A percentile compares a stretch with the other conserved stretches of the same genome.
Conservation (phyloP, 2,113 vertebrate genomes). For the Dipodomys spectabilis region DNA sequence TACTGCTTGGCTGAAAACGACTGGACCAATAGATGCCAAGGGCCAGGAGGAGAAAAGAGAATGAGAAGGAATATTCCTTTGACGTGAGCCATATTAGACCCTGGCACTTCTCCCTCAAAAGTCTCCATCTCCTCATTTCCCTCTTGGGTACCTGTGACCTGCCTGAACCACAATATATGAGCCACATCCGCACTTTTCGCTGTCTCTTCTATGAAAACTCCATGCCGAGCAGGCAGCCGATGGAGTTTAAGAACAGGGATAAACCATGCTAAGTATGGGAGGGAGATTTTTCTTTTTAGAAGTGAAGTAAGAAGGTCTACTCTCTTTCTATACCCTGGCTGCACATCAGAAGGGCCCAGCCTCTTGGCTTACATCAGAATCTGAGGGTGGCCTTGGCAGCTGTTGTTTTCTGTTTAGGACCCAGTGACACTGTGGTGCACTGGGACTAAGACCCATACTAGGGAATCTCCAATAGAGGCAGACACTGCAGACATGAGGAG, state of each 20-base stretch:
- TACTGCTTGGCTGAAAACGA: background rate
- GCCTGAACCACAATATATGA: too few species aligned
- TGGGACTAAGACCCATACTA: background rate
- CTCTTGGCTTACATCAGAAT: background rate
- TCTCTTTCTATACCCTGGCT: background rate
- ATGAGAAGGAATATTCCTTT: background rate
- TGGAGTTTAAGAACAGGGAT: background rate
- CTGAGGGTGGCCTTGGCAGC: background rate
- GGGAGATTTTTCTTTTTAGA: background rate
- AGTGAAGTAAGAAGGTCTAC: background rate
- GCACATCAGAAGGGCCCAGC: background rate
- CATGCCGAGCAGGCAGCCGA: background rate
- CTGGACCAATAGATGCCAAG: background rate
- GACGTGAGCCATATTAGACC: background rate
- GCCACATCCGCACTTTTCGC: too few species aligned
- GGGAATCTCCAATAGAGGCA: too few species aligned
- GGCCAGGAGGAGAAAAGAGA: background rate
- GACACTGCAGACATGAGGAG: background rate
- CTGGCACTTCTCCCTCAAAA: background rate
- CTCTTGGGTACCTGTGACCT: rapidly evolving
- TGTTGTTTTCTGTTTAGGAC: background rate
- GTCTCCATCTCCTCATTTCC: background rate
- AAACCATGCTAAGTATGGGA: background rate
- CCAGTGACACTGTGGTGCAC: background rate
- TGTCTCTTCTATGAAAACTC: background rate